These are phyloP conservation scores for Pseudanteris insignis DNA, from an alignment of 2,888 invertebrate genomes.

Conservation along the genomic window DNA sequence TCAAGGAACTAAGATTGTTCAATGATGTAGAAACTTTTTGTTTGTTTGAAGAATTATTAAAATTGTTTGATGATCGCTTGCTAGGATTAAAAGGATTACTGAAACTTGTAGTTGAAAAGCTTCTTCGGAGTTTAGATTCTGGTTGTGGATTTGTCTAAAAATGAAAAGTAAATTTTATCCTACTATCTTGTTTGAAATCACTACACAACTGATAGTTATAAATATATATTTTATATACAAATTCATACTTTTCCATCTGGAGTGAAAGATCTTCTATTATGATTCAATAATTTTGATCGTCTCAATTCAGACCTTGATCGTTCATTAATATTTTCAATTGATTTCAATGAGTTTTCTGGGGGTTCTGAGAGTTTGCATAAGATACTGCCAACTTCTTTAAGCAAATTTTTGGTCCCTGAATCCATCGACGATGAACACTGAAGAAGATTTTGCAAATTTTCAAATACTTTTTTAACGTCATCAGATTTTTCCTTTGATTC, in stretches of 20 bases:
- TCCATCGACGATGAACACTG: constrained; percentile 46
- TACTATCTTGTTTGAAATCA: no score
- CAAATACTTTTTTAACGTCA: constrained; percentile 18
- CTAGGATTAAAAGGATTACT: no score
- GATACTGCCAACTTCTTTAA: constrained; percentile 52
- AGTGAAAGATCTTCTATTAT: constrained; percentile 9
- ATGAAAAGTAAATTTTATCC: constrained; percentile 12
- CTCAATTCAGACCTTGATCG: constrained; percentile 1
- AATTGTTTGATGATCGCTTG: no score
- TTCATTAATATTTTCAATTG: not conserved
- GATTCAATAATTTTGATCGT: not conserved
- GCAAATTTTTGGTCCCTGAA: constrained; percentile 44
- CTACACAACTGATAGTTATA: no score
- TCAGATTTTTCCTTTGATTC: constrained; percentile 3
- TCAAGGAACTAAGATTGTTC: not conserved
- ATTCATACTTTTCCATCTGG: constrained; percentile 13
- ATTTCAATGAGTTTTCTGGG: not conserved
- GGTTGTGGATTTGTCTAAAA: not conserved
- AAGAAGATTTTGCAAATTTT: constrained; percentile 52
- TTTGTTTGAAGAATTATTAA: no score
- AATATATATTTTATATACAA: not conserved
- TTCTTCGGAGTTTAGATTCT: constrained; percentile 1
- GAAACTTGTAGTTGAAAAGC: not conserved
- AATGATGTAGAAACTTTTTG: not conserved
- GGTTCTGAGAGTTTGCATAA: constrained; percentile 44